These are phyloP conservation scores for Fopius arisanus DNA, from an alignment of 1,140 invertebrate species.

Conservation along the genomic window DNA sequence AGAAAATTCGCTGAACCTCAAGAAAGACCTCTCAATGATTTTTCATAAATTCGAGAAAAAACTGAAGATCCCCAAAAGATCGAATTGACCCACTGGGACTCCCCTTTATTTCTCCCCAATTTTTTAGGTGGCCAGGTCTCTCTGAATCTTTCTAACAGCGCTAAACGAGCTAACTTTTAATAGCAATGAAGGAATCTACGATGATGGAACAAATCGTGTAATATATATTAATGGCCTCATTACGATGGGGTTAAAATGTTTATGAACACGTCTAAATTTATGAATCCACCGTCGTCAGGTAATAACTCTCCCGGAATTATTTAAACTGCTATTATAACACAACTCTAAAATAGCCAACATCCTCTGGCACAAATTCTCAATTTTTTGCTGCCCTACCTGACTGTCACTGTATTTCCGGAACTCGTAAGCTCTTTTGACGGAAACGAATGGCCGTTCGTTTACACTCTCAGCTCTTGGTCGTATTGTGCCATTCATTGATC, in stretches of 20 bases:
- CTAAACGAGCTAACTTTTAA: background rate
- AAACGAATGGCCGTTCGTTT: slow-evolving; percentile 71
- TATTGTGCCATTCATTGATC: slow-evolving; percentile 55
- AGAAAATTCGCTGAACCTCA: background rate
- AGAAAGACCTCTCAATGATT: too few relatives aligned
- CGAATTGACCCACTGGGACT: too few relatives aligned
- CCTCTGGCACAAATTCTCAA: slow-evolving; percentile 9
- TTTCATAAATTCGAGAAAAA: too few relatives aligned
- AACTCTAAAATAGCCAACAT: slow-evolving; percentile 4
- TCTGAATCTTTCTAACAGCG: background rate
- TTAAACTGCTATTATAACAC: background rate
- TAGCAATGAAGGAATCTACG: background rate
- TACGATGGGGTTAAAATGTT: slow-evolving; percentile 15
- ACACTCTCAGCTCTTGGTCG: slow-evolving; percentile 59
- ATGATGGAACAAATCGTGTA: background rate
- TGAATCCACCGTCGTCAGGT: background rate
- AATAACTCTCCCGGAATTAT: background rate
- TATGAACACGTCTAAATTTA: slow-evolving; percentile 9
- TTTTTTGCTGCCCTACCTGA: slow-evolving; percentile 52
- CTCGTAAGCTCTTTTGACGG: slow-evolving; percentile 72
- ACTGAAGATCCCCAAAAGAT: too few relatives aligned
- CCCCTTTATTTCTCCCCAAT: too few relatives aligned
- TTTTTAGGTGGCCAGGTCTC: too few relatives aligned
- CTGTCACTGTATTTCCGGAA: slow-evolving; percentile 63
- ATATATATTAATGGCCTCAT: slow-evolving; percentile 1